Conservation (phyloP, 1,140 invertebrate species). For the Drosophila orosa region DNA sequence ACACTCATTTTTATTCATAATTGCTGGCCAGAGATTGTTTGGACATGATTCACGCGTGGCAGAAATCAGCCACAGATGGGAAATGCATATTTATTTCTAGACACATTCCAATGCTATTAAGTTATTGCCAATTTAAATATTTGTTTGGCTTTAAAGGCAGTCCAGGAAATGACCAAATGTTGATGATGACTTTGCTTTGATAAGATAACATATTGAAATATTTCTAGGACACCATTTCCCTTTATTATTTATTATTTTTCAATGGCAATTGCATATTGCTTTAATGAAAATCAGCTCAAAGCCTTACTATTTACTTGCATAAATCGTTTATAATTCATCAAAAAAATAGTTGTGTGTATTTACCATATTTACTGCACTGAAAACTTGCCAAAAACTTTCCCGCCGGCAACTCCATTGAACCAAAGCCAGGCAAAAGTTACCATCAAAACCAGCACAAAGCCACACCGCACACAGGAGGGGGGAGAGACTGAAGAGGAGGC, state of each 20-base stretch:
- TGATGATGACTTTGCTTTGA: slow-evolving; percentile 2
- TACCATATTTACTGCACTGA: slow-evolving; percentile 32
- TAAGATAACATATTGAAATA: neutral
- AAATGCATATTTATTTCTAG: slow-evolving; percentile 12
- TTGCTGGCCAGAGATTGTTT: slow-evolving; percentile 14
- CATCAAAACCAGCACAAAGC: slow-evolving; percentile 26
- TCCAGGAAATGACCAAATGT: slow-evolving; percentile 1
- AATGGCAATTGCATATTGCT: neutral
- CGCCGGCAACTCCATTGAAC: slow-evolving; percentile 31
- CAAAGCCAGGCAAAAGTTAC: slow-evolving; percentile 25
- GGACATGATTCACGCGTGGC: slow-evolving; percentile 19
- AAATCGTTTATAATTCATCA: slow-evolving; percentile 27
- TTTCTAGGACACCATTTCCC: neutral
- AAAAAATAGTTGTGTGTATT: slow-evolving; percentile 20
- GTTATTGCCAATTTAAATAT: slow-evolving; percentile 19
- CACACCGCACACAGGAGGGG: slow-evolving; percentile 14
- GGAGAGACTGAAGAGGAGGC: neutral
- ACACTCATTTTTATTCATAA: slow-evolving; percentile 19
- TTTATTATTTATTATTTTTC: neutral
- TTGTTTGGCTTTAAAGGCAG: slow-evolving; percentile 16
- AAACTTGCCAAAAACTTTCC: slow-evolving; percentile 27
- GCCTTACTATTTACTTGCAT: neutral
- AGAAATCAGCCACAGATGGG: slow-evolving; percentile 14
- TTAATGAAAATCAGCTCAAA: slow-evolving; percentile 2
- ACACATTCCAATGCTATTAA: slow-evolving; percentile 4